Evolutionary conservation across 2,888 invertebrate genomes (phyloP).

Genomic region (Dicyrtomina minuta): DNA sequence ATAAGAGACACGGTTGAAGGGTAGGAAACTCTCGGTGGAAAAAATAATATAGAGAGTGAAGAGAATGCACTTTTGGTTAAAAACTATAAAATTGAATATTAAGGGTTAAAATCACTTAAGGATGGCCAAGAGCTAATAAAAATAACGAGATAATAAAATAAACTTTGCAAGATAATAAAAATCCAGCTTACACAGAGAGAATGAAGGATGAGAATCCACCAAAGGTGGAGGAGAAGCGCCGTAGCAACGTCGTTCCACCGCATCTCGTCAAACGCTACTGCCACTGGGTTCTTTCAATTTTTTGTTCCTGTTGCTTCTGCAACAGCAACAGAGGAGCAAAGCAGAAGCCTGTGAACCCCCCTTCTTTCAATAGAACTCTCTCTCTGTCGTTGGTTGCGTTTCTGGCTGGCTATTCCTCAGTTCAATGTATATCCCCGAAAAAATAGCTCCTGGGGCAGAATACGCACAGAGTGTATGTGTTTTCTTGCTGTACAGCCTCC

Average conservation of each 20-base stretch:
- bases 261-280: slow-evolving; percentile 33
- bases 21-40: too few relatives aligned
- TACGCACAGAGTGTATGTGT: slow-evolving; percentile 8
- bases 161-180: slow-evolving; percentile 23
- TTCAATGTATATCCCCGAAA: slow-evolving; percentile 19
- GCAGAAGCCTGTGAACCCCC: slow-evolving; percentile 22
- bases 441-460: slow-evolving; percentile 25
- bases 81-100: background rate
- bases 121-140: slow-evolving; percentile 19
- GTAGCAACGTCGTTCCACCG: slow-evolving; percentile 26
- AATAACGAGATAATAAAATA: slow-evolving; percentile 18
- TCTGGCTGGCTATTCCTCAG: slow-evolving; percentile 15
- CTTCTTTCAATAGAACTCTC: slow-evolving; percentile 20
- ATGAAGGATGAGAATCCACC: slow-evolving; percentile 33
- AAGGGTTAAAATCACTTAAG: slow-evolving; percentile 18
- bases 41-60: too few relatives aligned
- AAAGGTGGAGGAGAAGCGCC: slow-evolving; percentile 24
- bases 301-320: slow-evolving; percentile 31
- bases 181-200: slow-evolving; percentile 21
- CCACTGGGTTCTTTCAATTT: slow-evolving; percentile 28
- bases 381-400: background rate
- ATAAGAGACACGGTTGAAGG: too few relatives aligned
- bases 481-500: slow-evolving; percentile 15
- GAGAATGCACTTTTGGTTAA: too few relatives aligned
- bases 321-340: slow-evolving; percentile 10